Percentiles rank a stretch among this genome's conserved stretches.
Conservation (phyloP, 2,888 invertebrate species). For the Idaea aversata region DNA sequence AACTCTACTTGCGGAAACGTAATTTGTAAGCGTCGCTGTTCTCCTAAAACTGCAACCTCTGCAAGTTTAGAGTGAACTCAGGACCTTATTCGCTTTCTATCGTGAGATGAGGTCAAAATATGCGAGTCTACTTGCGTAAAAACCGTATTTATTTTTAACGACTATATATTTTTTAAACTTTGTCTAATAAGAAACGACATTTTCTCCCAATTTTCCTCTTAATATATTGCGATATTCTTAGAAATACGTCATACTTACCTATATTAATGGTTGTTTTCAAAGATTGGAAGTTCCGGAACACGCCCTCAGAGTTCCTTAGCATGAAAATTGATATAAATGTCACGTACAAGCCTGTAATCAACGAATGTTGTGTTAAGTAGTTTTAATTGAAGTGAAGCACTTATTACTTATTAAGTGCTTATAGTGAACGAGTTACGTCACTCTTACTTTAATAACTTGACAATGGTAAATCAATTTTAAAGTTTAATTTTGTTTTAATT, state of each 20-base stretch:
- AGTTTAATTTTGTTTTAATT: not conserved
- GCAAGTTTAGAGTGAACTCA: too few species aligned
- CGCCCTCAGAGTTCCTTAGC: constrained; percentile 43
- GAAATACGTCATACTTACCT: constrained; percentile 45
- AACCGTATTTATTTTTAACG: too few species aligned
- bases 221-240: not conserved
- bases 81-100: too few species aligned
- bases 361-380: constrained; percentile 23
- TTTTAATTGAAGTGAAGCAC: constrained; percentile 24
- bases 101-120: too few species aligned
- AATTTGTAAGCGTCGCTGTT: too few species aligned
- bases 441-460: not conserved
- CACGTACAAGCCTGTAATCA: constrained; percentile 48
- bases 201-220: too few species aligned
- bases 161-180: too few species aligned
- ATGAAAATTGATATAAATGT: constrained; percentile 42
- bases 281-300: constrained; percentile 61
- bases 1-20: not conserved
- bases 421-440: not conserved
- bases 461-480: not conserved
- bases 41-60: too few species aligned
- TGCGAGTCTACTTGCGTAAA: too few species aligned
- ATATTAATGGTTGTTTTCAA: constrained; percentile 58
- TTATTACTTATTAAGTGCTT: constrained; percentile 23
- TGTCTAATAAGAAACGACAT: too few species aligned